Evolutionary conservation across 1,140 invertebrate species (phyloP).

Genomic region (Ylistrum balloti): DNA sequence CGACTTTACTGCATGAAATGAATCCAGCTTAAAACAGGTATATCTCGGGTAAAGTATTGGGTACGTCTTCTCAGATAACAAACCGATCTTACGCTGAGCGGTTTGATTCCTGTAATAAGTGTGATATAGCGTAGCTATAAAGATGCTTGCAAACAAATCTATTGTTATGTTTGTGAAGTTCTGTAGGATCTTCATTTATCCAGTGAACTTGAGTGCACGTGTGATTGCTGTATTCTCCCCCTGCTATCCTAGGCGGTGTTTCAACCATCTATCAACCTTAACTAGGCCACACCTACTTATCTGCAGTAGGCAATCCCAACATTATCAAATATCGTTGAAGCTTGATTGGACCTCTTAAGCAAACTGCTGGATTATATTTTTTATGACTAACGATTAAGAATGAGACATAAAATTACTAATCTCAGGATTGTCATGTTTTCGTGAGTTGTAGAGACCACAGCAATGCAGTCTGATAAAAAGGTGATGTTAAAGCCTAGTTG

Average conservation of each 20-base stretch:
- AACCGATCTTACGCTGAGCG: background rate
- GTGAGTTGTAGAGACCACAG: too few relatives aligned
- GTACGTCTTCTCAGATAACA: background rate
- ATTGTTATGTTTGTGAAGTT: background rate
- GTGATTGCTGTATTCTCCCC: background rate
- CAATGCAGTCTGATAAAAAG: too few relatives aligned
- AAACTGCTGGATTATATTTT: background rate
- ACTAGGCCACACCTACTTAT: background rate
- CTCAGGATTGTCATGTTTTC: too few relatives aligned
- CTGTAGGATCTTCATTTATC: background rate
- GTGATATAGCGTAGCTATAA: background rate
- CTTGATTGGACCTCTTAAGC: background rate
- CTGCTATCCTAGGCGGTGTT: background rate
- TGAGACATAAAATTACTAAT: background rate
- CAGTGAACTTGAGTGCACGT: constrained; percentile 14
- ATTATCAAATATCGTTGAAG: background rate
- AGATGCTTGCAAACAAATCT: background rate
- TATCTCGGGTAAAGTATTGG: background rate
- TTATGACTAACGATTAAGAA: background rate
- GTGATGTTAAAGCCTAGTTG: too few relatives aligned
- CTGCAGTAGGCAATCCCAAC: background rate
- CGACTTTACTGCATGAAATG: constrained; percentile 45
- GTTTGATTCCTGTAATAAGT: constrained; percentile 12
- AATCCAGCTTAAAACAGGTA: constrained; percentile 52
- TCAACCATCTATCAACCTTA: background rate